A percentile compares a stretch with the other conserved stretches of the same genome.
phyloP scores from a whole-genome alignment of 2,888 invertebrate species.

The Thera obeliscata region DNA sequence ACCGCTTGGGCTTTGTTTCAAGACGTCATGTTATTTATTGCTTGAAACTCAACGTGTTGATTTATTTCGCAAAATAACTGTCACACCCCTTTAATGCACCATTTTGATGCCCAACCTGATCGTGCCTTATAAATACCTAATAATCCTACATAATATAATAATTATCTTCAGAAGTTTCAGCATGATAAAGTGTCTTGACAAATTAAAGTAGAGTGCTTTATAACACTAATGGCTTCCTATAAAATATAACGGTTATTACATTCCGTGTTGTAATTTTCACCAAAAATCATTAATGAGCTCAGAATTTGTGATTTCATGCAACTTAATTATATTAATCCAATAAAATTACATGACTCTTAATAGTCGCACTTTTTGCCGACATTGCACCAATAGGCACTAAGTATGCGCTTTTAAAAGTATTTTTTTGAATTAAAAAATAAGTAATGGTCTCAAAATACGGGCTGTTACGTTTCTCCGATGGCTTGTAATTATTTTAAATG shows the following conservation, averaged over 20 bases:
- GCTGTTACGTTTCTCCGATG: conserved; percentile 81
- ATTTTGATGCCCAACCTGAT: neutral
- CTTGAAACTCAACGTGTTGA: conserved; percentile 28
- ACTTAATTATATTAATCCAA: conserved; percentile 53
- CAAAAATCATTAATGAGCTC: conserved; percentile 42
- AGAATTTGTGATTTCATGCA: conserved; percentile 52
- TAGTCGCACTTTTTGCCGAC: conserved; percentile 67
- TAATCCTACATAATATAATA: too few species aligned
- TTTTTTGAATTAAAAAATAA: conserved; percentile 81
- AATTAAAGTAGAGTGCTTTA: neutral
- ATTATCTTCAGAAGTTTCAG: too few species aligned
- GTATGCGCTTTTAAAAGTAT: conserved; percentile 73
- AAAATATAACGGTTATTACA: conserved; percentile 30
- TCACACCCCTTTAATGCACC: neutral
- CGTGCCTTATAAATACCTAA: too few species aligned
- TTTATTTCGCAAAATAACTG: conserved; percentile 19
- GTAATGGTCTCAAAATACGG: conserved; percentile 84
- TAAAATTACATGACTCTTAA: conserved; percentile 64
- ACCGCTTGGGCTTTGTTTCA: conserved; percentile 74
- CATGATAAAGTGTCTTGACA: neutral
- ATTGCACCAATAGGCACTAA: conserved; percentile 73
- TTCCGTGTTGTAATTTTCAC: conserved; percentile 39
- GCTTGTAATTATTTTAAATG: conserved; percentile 86
- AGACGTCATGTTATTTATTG: conserved; percentile 35
- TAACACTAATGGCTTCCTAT: conserved; percentile 8